Percentiles rank a stretch among this genome's conserved stretches.
These are phyloP conservation scores for Drosophila aldrichi DNA, from an alignment of 2,888 invertebrate genomes.

Conservation along the genomic window DNA sequence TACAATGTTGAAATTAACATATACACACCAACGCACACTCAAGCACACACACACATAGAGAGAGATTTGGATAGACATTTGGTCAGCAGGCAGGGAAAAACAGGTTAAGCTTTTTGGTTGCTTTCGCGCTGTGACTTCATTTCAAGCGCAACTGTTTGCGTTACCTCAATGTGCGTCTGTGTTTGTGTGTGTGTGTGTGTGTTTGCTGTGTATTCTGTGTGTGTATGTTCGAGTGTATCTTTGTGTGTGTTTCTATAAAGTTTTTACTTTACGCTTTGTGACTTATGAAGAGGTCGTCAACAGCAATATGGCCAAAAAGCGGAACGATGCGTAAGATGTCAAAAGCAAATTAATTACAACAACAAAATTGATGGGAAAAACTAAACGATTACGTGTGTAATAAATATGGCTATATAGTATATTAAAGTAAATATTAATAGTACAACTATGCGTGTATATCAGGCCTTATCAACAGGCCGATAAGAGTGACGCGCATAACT, in stretches of 20 bases:
- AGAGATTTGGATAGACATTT: slow-evolving; percentile 32
- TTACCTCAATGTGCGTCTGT: slow-evolving; percentile 19
- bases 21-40: slow-evolving; percentile 24
- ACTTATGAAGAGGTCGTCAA: slow-evolving; percentile 64
- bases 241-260: slow-evolving; percentile 45
- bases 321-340: slow-evolving; percentile 67
- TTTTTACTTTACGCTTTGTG: slow-evolving; percentile 73
- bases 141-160: slow-evolving; percentile 54
- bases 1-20: slow-evolving; percentile 74
- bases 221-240: slow-evolving; percentile 12
- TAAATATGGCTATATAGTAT: slow-evolving; percentile 7
- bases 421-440: slow-evolving; percentile 10
- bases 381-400: slow-evolving; percentile 31
- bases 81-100: slow-evolving; percentile 49
- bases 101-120: slow-evolving; percentile 73
- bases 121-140: slow-evolving; percentile 73
- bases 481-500: slow-evolving; percentile 8
- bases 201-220: slow-evolving; percentile 6
- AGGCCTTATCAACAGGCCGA: slow-evolving; percentile 20
- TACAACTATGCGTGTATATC: slow-evolving; percentile 25
- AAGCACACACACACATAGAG: slow-evolving; percentile 6
- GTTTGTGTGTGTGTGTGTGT: slow-evolving; percentile 35
- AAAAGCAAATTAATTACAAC: background rate
- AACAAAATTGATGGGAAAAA: slow-evolving; percentile 40
- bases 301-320: slow-evolving; percentile 63